Evolutionary conservation across 2,797 vertebrate species (phyloP).

Genomic region (Australoheros facetus): DNA sequence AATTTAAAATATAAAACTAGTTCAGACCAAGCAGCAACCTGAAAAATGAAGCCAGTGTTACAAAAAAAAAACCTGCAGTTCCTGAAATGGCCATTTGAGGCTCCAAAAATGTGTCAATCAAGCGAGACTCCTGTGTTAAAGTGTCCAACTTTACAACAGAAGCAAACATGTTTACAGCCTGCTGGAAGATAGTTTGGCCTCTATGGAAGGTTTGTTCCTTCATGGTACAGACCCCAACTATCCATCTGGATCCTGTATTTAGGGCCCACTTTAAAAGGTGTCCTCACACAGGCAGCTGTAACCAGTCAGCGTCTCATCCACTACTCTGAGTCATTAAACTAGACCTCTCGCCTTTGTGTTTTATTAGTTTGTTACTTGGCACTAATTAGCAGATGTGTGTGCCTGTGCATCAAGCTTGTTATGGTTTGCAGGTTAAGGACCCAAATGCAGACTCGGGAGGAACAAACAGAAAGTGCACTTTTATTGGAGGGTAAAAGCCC

Average conservation of each 20-base stretch:
- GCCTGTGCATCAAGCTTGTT: neutral
- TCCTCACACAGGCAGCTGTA: neutral
- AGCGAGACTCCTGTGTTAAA: neutral
- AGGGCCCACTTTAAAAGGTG: neutral
- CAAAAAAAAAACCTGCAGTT: neutral
- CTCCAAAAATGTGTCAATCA: neutral
- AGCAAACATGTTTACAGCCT: neutral
- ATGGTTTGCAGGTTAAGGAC: too few relatives aligned
- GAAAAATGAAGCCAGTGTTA: neutral
- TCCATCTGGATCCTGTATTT: neutral
- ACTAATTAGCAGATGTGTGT: neutral
- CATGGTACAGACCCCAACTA: rapidly evolving
- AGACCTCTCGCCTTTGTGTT: neutral
- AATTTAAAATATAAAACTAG: neutral
- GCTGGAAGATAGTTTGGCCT: neutral
- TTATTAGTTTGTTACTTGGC: neutral
- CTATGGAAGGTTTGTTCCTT: neutral
- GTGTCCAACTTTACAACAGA: rapidly evolving
- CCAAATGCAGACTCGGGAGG: too few relatives aligned
- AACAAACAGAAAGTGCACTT: too few relatives aligned
- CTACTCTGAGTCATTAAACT: neutral
- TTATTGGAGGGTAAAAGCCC: neutral
- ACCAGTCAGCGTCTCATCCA: neutral
- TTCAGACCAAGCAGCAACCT: neutral
- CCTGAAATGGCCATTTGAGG: neutral